Conservation (phyloP, 2,888 invertebrate genomes). For the Rambutsinella grinnellia region DNA sequence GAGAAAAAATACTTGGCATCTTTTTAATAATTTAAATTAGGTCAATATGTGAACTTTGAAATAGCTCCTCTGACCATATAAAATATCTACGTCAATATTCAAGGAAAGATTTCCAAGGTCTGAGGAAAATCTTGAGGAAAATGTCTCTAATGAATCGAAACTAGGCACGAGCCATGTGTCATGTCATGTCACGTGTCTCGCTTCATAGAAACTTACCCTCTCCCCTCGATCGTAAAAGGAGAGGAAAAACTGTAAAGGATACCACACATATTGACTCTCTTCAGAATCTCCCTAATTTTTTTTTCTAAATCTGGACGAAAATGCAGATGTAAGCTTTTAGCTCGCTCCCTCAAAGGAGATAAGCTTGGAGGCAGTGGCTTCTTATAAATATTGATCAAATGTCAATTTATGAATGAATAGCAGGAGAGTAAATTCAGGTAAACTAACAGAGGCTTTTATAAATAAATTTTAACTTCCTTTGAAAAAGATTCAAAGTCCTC, state of each 20-base stretch:
- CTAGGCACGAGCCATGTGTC: slow-evolving; percentile 56
- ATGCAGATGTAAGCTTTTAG: not conserved
- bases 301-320: slow-evolving; percentile 39
- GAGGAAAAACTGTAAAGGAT: not conserved
- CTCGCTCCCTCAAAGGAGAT: not conserved
- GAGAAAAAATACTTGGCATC: no score
- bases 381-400: no score
- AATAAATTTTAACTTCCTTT: not conserved
- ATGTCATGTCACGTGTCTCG: slow-evolving; percentile 52
- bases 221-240: slow-evolving; percentile 8
- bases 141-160: no score
- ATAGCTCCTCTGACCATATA: no score
- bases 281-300: slow-evolving; percentile 24
- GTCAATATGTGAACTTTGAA: not conserved
- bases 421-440: not conserved
- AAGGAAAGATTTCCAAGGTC: no score
- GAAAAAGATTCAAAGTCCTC: not conserved
- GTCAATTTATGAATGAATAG: not conserved
- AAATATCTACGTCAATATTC: no score
- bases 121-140: no score
- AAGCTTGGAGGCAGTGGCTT: not conserved
- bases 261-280: slow-evolving; percentile 2
- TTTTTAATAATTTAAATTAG: not conserved
- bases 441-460: not conserved
- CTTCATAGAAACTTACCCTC: slow-evolving; percentile 14